Evolutionary conservation across 2,888 invertebrate genomes (phyloP), one percentile per base, ranked within the genome.

Genomic region (Uropetala carovei): DNA sequence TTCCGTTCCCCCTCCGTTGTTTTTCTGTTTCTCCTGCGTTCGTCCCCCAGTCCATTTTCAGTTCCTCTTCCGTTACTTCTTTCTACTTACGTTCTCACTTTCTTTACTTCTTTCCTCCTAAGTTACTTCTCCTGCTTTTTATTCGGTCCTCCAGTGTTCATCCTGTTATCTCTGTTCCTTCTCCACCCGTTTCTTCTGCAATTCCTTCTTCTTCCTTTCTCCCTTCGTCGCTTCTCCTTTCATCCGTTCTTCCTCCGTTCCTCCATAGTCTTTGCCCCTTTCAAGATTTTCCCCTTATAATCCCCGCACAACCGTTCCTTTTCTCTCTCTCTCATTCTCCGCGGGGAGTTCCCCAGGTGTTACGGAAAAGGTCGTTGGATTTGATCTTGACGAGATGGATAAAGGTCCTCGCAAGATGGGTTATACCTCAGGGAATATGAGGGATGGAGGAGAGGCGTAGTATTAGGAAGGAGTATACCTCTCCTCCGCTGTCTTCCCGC

Each of bases 341-440:
- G 75, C 18, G 10, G 75, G 75, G 75, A 27, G 22, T 27, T 75
- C 11, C 75, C 22, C 75, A 75, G 75, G 75, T 75, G 75, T 75
- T 75, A 22, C 10, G 13, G 16, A 75, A 27, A 75, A 75, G 75
- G 13, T 4, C 57, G n/a, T n/a, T 43, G 57, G 2, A 58, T 27
- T 58, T 58, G 81, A 14, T 81, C 81, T 68, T 68, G 84, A 57
- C 57, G 84, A 56, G 84, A 84, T 84, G 59, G n/a, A 85, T 85
- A 84, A 57, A 22, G 58, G 85, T 56, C 58, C 16, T n/a, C 84
- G 18, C 58, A 59, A 85, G 85, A 85, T 58, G 85, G 22, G 85
- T 85, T 84, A 57, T 84, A 56, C 57, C 84, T 84, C 84, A 56
- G 57, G 43, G 83, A 84, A 57, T 57, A 58, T 13, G 85, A 57